phyloP scores from a whole-genome alignment of 2,888 invertebrate genomes.

The Biston betularia region DNA sequence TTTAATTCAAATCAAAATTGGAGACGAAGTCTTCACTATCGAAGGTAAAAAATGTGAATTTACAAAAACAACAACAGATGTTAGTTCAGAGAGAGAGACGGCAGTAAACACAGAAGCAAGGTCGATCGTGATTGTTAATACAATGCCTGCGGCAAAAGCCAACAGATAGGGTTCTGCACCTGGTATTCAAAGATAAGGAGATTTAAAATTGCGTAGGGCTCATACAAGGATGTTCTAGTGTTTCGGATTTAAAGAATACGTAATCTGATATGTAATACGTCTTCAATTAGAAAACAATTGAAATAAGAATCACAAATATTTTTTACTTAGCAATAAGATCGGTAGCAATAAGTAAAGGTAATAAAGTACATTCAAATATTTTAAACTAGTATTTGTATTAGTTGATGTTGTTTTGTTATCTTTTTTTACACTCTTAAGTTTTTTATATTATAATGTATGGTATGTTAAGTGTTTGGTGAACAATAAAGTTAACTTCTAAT shows the following conservation, averaged over 20 bases:
- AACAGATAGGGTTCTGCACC: conserved; percentile 67
- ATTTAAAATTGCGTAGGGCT: conserved; percentile 60
- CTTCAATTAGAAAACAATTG: neutral
- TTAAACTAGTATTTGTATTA: no score
- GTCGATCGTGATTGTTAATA: conserved; percentile 73
- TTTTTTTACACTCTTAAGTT: no score
- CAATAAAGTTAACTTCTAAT: no score
- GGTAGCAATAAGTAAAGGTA: no score
- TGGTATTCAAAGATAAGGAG: conserved; percentile 69
- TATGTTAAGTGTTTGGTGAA: no score
- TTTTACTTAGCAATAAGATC: no score
- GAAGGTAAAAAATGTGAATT: conserved; percentile 4
- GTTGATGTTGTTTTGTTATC: no score
- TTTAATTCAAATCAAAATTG: conserved; percentile 33
- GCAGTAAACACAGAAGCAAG: conserved; percentile 60
- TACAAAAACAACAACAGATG: conserved; percentile 28
- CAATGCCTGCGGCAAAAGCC: conserved; percentile 62
- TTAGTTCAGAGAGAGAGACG: conserved; percentile 58
- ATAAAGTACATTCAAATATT: no score
- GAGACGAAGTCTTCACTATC: conserved; percentile 1
- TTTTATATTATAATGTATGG: no score
- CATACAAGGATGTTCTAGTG: conserved; percentile 51
- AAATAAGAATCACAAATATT: no score
- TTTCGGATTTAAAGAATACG: neutral
- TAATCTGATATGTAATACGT: neutral